These are phyloP conservation scores for Chrosomus eos DNA, from an alignment of 2,797 vertebrate genomes.

Conservation along the genomic window DNA sequence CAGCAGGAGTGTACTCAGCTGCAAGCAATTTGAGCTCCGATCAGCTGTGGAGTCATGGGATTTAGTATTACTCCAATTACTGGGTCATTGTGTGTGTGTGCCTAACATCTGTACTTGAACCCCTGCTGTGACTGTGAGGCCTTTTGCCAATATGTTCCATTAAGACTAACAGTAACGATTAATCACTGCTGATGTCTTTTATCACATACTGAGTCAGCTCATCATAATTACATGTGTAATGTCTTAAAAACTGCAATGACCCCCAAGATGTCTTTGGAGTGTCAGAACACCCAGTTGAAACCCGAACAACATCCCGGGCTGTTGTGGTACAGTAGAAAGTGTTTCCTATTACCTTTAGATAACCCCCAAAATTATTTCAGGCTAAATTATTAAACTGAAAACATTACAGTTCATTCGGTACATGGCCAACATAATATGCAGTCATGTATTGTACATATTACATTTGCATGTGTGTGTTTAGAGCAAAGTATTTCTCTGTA, in stretches of 20 bases:
- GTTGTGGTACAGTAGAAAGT: neutral
- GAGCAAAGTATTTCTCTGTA: neutral
- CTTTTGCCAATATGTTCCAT: slow-evolving; percentile 46
- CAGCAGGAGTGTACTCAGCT: slow-evolving; percentile 51
- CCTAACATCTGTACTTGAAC: slow-evolving; percentile 52
- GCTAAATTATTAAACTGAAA: slow-evolving; percentile 13
- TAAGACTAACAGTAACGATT: slow-evolving; percentile 49
- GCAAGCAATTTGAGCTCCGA: slow-evolving; percentile 50
- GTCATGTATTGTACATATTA: neutral
- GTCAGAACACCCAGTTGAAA: slow-evolving; percentile 19
- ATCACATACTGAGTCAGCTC: slow-evolving; percentile 29
- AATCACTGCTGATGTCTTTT: slow-evolving; percentile 36
- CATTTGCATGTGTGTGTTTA: neutral
- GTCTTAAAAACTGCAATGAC: slow-evolving; percentile 9
- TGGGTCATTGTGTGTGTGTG: slow-evolving; percentile 30
- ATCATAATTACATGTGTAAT: slow-evolving; percentile 20
- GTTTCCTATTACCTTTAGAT: neutral
- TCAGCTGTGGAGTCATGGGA: slow-evolving; percentile 47
- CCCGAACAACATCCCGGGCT: neutral
- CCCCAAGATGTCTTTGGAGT: neutral
- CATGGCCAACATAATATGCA: neutral
- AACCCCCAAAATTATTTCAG: neutral
- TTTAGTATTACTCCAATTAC: slow-evolving; percentile 48
- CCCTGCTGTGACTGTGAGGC: slow-evolving; percentile 35
- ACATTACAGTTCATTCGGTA: neutral